Evolutionary conservation across 2,888 invertebrate genomes (phyloP).

Genomic region (Diarsia brunnea): DNA sequence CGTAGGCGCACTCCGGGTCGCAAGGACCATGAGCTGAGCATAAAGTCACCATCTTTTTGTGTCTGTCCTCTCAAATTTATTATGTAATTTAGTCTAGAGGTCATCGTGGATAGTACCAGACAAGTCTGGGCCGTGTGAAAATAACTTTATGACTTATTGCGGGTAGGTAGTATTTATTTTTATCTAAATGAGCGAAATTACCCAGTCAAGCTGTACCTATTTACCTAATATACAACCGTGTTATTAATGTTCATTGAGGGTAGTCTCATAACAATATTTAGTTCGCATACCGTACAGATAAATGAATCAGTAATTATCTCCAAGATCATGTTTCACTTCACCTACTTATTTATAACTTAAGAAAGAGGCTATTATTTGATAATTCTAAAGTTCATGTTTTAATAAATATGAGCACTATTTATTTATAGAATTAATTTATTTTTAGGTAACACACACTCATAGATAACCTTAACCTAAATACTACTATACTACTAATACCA

Average conservation of each 20-base stretch:
- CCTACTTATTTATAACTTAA: conserved; percentile 10
- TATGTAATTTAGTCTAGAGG: conserved; percentile 58
- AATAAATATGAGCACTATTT: not conserved
- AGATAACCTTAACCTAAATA: too few species aligned
- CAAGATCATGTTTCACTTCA: not conserved
- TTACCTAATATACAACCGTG: not conserved
- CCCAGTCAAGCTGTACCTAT: not conserved
- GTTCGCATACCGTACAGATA: not conserved
- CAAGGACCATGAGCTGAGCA: not conserved
- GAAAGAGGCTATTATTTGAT: not conserved
- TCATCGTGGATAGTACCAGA: conserved; percentile 33
- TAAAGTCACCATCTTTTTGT: conserved; percentile 53
- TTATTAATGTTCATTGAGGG: not conserved
- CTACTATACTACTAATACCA: too few species aligned
- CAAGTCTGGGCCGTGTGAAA: conserved; percentile 53
- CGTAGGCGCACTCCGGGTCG: conserved; percentile 41
- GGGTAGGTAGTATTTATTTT: not conserved
- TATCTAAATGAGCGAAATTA: conserved; percentile 8
- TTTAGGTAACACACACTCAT: too few species aligned
- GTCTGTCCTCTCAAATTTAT: conserved; percentile 46
- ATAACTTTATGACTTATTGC: conserved; percentile 27
- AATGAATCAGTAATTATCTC: not conserved
- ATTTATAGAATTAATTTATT: too few species aligned
- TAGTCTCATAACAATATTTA: not conserved
- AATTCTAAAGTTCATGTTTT: not conserved